Evolutionary conservation across 2,113 vertebrate genomes (phyloP).

Genomic region (Serilophus lunatus): DNA sequence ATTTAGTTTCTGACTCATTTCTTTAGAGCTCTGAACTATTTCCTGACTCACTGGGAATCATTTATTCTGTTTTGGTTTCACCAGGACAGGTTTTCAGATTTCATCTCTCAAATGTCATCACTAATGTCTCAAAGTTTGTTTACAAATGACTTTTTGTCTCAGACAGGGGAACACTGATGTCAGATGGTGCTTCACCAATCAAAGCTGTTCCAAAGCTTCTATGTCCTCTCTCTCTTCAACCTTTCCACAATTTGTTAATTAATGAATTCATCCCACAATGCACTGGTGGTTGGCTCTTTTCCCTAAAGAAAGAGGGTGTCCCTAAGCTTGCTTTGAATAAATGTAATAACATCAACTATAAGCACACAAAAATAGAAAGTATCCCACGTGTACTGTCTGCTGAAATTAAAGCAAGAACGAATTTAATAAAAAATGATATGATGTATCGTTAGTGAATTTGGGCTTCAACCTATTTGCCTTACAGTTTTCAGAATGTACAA

Average conservation of each 20-base stretch:
- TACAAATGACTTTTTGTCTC: slow-evolving; percentile 50
- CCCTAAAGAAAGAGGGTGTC: background rate
- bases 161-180: background rate
- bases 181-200: background rate
- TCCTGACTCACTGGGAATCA: slow-evolving; percentile 70
- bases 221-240: background rate
- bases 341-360: background rate
- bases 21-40: slow-evolving; percentile 60
- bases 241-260: background rate
- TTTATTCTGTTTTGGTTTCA: slow-evolving; percentile 62
- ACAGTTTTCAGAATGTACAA: background rate
- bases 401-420: background rate
- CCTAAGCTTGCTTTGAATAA: background rate
- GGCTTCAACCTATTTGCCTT: background rate
- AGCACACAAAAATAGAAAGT: background rate
- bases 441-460: background rate
- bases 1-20: slow-evolving; percentile 78
- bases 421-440: background rate
- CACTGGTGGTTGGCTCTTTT: background rate
- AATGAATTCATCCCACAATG: background rate
- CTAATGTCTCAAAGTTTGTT: slow-evolving; percentile 52
- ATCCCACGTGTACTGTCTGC: background rate
- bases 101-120: slow-evolving; percentile 53
- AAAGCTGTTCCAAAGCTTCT: background rate
- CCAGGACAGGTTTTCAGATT: slow-evolving; percentile 55